A percentile compares a stretch with the other conserved stretches of the same genome.
Conservation (phyloP, 2,888 invertebrate species). For the Lacanobia oleracea region DNA sequence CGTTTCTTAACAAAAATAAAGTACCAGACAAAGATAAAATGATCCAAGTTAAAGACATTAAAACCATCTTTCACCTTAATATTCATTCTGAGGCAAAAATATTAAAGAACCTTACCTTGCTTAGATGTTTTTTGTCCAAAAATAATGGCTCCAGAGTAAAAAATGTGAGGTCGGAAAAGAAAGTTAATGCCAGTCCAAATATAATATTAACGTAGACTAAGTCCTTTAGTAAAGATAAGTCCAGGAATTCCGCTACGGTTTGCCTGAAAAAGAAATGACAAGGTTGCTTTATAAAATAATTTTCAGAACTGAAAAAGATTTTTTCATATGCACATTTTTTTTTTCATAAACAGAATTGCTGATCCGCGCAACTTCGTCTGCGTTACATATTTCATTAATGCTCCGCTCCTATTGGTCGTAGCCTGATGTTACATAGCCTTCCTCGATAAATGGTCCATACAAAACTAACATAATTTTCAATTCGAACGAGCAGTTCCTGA, state of each 20-base stretch:
- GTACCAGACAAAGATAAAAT: neutral
- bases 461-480: too few species aligned
- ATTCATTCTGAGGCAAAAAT: constrained; percentile 27
- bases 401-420: too few species aligned
- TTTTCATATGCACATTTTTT: neutral
- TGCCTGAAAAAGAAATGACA: constrained; percentile 80
- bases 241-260: constrained; percentile 91
- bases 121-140: constrained; percentile 89
- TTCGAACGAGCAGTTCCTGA: too few species aligned
- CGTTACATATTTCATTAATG: too few species aligned
- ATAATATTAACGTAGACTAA: constrained; percentile 92
- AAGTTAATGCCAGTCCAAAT: constrained; percentile 92
- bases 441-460: too few species aligned
- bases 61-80: constrained; percentile 28
- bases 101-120: constrained; percentile 76
- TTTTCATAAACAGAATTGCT: too few species aligned
- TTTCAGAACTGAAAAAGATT: neutral
- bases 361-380: too few species aligned
- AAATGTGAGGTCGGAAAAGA: constrained; percentile 93
- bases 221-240: constrained; percentile 92
- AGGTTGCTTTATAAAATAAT: neutral
- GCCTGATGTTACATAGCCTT: too few species aligned
- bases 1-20: constrained; percentile 1
- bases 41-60: constrained; percentile 28
- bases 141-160: constrained; percentile 93